Conservation (phyloP, 1,140 invertebrate genomes). For the Drosophila kepulauana region DNA sequence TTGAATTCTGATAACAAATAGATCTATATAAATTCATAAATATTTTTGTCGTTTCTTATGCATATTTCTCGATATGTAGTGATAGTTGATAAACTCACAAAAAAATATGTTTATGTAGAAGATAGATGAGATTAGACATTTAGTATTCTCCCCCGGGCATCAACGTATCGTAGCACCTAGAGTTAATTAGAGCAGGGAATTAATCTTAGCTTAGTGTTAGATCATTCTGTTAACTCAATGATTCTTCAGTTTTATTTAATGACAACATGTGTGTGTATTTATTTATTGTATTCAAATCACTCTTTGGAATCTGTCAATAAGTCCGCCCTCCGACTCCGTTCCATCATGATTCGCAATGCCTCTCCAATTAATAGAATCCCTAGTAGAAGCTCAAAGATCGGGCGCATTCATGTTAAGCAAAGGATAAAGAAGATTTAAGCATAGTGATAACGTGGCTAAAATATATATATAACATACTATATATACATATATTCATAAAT, state of each 20-base stretch:
- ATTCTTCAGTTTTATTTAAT: background rate
- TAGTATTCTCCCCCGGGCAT: conserved; percentile 33
- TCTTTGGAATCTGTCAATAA: conserved; percentile 14
- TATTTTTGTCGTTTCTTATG: conserved; percentile 19
- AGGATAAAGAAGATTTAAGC: conserved; percentile 27
- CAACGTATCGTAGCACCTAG: conserved; percentile 16
- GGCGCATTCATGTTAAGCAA: conserved; percentile 23
- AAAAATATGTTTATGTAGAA: background rate
- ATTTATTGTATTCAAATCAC: conserved; percentile 1
- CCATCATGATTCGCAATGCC: conserved; percentile 15
- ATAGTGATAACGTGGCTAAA: conserved; percentile 57
- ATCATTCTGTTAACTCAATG: background rate
- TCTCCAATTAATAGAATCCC: background rate
- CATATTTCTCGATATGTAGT: conserved; percentile 28
- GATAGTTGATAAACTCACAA: conserved; percentile 22
- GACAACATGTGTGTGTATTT: conserved; percentile 13
- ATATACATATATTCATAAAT: conserved; percentile 37
- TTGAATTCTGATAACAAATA: conserved; percentile 19
- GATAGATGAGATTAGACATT: background rate
- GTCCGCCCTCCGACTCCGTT: conserved; percentile 20
- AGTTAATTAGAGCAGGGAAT: conserved; percentile 23
- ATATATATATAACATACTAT: conserved; percentile 25
- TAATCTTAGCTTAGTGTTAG: conserved; percentile 19
- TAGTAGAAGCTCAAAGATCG: conserved; percentile 46
- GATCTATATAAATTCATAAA: background rate